Evolutionary conservation across 2,797 vertebrate species (phyloP), one percentile per base, ranked within the genome.

Genomic region (Sphaeramia orbicularis): DNA sequence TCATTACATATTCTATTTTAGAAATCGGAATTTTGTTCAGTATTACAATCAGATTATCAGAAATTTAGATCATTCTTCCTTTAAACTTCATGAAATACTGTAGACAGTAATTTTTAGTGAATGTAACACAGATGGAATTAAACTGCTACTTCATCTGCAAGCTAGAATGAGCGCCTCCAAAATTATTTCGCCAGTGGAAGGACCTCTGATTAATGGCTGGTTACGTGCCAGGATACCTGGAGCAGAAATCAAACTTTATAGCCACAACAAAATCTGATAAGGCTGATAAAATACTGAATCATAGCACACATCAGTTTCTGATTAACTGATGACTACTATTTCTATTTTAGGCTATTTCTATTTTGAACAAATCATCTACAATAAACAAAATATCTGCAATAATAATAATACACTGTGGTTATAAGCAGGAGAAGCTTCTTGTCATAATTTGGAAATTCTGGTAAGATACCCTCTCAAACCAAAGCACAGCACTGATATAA

Each of bases 41-140:
- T 40, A 38, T 38, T 51, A 41, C 15, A 38, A 69, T 78, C 19
- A 44, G 48, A 66, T 65, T 40, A 66, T 61, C 71, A 65, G 71
- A 35, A 30, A 14, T 56, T 38, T 45, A 13, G 24, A 38, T 57
- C 38, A 10, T 50, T 56, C 44, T 52, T 35, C 43, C 42, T 51
- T 49, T 16, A 0, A 56, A 50, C 11, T 38, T 15, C 1, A 11
- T 40, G 7, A 47, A 58, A 75, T 35, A 36, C 13, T 35, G 42
- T 6, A 8, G 37, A 30, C 49, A 15, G 4, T 27, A 44, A 24
- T 48, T 13, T 50, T 43, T 21, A 44, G 16, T 43, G 21, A 48
- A 40, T 64, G n/a, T 3, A 30, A 50, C 19, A 10, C 0, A 1
- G 35, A 57, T 37, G 18, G 45, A 62, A 21, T 18, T 18, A 32